These are phyloP conservation scores for Phalacrocorax brasilianus DNA, from an alignment of 2,113 vertebrate genomes.

Conservation along the genomic window DNA sequence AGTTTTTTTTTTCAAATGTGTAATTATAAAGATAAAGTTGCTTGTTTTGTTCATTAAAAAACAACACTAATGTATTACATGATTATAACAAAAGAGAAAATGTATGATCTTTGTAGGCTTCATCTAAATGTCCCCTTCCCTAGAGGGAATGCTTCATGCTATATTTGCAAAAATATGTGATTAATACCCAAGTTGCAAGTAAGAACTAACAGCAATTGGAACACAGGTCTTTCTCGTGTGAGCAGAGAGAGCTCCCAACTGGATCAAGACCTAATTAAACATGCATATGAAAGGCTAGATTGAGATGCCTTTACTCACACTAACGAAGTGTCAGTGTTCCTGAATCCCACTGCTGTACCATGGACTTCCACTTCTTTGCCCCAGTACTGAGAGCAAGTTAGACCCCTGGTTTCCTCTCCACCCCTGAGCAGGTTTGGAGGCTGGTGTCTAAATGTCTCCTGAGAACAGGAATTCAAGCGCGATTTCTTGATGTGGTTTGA, in stretches of 20 bases:
- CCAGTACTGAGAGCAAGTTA: neutral
- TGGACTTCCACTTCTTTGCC: neutral
- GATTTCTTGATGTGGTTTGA: neutral
- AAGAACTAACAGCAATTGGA: neutral
- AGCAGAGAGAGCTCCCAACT: neutral
- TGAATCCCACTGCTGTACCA: neutral
- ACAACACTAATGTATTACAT: neutral
- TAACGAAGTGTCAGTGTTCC: neutral
- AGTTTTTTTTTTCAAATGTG: neutral
- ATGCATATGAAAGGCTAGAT: neutral
- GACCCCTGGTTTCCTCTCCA: neutral
- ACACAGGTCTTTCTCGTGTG: neutral
- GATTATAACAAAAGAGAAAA: neutral
- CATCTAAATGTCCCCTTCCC: neutral
- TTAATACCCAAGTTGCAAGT: neutral
- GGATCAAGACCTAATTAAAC: neutral
- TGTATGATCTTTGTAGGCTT: neutral
- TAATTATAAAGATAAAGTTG: neutral
- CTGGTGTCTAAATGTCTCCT: neutral
- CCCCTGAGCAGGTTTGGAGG: neutral
- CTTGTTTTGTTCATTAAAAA: slow-evolving; percentile 24
- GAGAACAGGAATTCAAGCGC: neutral
- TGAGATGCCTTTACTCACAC: neutral
- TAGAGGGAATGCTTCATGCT: neutral
- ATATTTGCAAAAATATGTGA: neutral